Conservation (phyloP, 2,797 vertebrate species). For the Melanotaenia maccullochi region DNA sequence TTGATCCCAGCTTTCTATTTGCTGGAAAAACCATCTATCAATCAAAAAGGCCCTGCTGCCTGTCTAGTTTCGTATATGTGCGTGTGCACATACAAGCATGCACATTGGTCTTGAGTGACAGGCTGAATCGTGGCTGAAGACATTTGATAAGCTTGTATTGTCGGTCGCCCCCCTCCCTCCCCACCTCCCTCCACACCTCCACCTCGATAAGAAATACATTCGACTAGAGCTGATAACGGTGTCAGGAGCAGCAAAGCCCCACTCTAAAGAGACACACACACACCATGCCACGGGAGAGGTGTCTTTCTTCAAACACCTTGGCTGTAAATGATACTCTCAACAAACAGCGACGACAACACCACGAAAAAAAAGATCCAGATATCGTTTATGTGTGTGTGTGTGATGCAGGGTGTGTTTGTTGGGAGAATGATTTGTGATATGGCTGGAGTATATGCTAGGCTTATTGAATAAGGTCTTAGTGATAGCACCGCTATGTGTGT, state of each 20-base stretch:
- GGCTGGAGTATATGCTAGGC: constrained; percentile 77
- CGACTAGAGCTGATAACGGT: constrained; percentile 97
- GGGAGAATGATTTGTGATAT: constrained; percentile 71
- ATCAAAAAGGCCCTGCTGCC: constrained; percentile 83
- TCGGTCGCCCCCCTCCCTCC: constrained; percentile 77
- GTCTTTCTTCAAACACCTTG: constrained; percentile 84
- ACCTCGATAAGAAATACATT: constrained; percentile 98
- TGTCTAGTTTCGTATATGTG: constrained; percentile 37
- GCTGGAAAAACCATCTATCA: constrained; percentile 98
- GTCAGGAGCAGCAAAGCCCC: constrained; percentile 90
- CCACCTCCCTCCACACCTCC: constrained; percentile 83
- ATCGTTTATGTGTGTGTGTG: constrained; percentile 15
- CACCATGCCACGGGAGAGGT: constrained; percentile 82
- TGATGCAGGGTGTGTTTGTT: constrained; percentile 53
- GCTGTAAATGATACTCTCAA: constrained; percentile 93
- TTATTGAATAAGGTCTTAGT: constrained; percentile 80
- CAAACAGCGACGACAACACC: constrained; percentile 84
- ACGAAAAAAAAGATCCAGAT: constrained; percentile 67
- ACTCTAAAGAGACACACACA: constrained; percentile 84
- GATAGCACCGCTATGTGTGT: constrained; percentile 60
- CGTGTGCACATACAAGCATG: constrained; percentile 16
- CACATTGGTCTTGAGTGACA: constrained; percentile 92
- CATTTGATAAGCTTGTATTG: constrained; percentile 99
- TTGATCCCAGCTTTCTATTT: constrained; percentile 98
- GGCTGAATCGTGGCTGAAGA: constrained; percentile 95